Conservation (phyloP, 64 coral and sea anemone species). For the Montipora efflorescens region DNA sequence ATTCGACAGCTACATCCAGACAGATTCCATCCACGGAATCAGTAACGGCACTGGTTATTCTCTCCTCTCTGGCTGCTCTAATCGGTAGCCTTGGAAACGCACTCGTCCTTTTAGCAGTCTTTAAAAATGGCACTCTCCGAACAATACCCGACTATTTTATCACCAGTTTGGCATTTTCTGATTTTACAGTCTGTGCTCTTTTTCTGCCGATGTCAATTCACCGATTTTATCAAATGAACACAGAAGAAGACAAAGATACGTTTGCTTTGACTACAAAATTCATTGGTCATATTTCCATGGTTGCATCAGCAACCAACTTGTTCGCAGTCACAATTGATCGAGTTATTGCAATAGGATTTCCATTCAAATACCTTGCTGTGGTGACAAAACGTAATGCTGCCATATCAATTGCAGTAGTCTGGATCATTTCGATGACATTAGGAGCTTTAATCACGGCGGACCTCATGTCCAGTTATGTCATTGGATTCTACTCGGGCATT, state of each 20-base stretch:
- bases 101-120: too few relatives aligned
- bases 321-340: constrained; percentile 43
- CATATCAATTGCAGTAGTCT: not conserved
- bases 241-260: not conserved
- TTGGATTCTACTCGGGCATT: not conserved
- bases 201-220: constrained; percentile 9
- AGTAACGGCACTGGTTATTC: not conserved
- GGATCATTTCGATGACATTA: not conserved
- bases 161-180: not conserved
- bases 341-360: constrained; percentile 14
- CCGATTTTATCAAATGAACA: not conserved
- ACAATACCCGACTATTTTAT: too few relatives aligned
- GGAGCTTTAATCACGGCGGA: not conserved
- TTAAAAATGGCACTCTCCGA: too few relatives aligned
- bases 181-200: not conserved
- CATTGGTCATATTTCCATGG: not conserved
- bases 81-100: too few relatives aligned
- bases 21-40: not conserved
- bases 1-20: too few relatives aligned
- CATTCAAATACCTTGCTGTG: not conserved
- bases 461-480: not conserved
- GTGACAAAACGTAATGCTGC: not conserved
- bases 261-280: not conserved
- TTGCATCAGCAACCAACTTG: constrained; percentile 34
- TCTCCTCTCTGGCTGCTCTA: not conserved